Percentiles rank a stretch among this genome's conserved stretches.
Evolutionary conservation across 2,888 invertebrate species (phyloP).

Genomic region (Cepaea hortensis): DNA sequence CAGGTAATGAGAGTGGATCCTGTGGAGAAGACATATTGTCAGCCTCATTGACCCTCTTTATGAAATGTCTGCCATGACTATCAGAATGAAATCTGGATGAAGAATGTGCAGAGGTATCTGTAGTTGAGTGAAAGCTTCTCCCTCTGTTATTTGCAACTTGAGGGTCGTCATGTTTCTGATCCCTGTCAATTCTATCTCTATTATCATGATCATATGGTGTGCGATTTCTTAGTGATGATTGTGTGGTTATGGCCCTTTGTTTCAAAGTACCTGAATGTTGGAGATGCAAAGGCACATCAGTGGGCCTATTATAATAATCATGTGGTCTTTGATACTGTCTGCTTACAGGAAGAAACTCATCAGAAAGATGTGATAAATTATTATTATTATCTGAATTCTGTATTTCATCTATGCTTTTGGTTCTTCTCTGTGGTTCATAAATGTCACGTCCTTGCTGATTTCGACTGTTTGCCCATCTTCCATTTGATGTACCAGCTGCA

Average conservation of each 20-base stretch:
- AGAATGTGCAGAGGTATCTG: not conserved
- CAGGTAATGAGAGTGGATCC: not conserved
- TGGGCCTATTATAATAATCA: not conserved
- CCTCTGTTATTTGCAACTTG: not conserved
- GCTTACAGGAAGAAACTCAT: not conserved
- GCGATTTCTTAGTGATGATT: constrained; percentile 17
- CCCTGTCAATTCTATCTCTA: not conserved
- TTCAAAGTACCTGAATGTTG: not conserved
- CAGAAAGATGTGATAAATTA: not conserved
- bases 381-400: not conserved
- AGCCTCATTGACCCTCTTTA: constrained; percentile 1
- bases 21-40: constrained; percentile 5
- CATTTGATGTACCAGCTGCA: constrained; percentile 26
- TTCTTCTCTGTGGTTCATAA: not conserved
- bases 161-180: not conserved
- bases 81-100: not conserved
- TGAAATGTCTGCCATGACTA: not conserved
- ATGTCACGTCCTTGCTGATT: not conserved
- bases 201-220: constrained; percentile 2
- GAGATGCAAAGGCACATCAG: not conserved
- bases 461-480: constrained; percentile 20
- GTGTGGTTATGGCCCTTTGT: not conserved
- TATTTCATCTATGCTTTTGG: not conserved
- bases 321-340: not conserved
- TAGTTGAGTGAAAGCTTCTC: not conserved